A percentile compares a stretch with the other conserved stretches of the same genome.
These are phyloP conservation scores for Melospiza georgiana DNA, from an alignment of 2,113 vertebrate species.

Conservation along the genomic window DNA sequence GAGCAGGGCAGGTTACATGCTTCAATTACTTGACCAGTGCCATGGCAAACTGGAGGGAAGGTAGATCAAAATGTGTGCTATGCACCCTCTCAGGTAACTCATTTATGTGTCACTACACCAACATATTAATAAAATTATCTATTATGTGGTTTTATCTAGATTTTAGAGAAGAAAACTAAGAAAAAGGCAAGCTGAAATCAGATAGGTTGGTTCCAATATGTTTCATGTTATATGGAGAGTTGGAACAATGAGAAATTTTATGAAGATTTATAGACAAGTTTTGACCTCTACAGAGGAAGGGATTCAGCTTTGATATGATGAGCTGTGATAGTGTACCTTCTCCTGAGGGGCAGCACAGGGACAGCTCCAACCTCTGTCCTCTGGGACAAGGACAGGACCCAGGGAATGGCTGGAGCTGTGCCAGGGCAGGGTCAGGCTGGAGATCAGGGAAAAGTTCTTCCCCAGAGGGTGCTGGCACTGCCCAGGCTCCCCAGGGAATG, in stretches of 20 bases:
- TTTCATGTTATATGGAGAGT: background rate
- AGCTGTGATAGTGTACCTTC: background rate
- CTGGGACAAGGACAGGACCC: accelerated
- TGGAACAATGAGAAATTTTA: background rate
- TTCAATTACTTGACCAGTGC: background rate
- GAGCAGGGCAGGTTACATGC: accelerated
- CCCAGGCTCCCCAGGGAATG: background rate
- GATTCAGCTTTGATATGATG: background rate
- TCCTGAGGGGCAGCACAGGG: background rate
- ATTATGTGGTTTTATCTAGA: background rate
- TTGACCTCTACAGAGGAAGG: background rate
- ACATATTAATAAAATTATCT: background rate
- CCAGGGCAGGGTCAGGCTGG: accelerated
- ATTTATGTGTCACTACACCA: background rate
- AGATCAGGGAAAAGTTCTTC: background rate
- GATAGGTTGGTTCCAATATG: background rate
- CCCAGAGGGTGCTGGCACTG: background rate
- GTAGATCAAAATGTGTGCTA: background rate
- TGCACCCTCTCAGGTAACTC: background rate
- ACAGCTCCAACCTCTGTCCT: accelerated
- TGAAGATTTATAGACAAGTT: background rate
- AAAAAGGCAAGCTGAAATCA: background rate
- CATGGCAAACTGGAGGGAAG: background rate
- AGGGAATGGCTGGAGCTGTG: background rate
- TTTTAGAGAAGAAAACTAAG: background rate